Evolutionary conservation across 2,113 vertebrate species (phyloP).

Genomic region (Rhipidura dahli): DNA sequence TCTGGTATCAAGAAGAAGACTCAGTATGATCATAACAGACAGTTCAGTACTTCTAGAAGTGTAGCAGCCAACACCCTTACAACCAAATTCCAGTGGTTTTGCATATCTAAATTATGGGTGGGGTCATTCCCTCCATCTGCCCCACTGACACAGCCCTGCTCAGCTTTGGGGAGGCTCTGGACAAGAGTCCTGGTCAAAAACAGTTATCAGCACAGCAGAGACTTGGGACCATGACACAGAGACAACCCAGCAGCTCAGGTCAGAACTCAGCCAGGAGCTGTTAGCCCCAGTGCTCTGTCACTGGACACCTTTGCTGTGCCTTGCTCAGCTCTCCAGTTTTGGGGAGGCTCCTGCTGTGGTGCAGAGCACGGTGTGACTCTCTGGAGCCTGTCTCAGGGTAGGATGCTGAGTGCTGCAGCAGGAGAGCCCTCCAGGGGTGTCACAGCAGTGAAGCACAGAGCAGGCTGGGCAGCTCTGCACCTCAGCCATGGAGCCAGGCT

Average conservation of each 20-base stretch:
- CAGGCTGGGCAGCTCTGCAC: background rate
- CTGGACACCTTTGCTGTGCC: background rate
- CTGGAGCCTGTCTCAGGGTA: background rate
- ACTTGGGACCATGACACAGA: background rate
- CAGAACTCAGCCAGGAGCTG: background rate
- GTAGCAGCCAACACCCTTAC: background rate
- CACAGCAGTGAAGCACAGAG: background rate
- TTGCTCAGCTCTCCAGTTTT: background rate
- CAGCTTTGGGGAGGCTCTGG: background rate
- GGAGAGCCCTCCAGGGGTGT: background rate
- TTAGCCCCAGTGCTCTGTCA: fast-evolving
- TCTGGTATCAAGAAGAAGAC: background rate
- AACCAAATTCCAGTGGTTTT: background rate
- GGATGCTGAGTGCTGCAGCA: background rate
- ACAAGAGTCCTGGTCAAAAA: background rate
- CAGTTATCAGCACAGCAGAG: background rate
- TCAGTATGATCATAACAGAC: background rate
- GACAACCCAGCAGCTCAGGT: background rate
- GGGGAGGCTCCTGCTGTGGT: background rate
- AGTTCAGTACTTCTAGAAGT: background rate
- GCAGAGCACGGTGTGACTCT: background rate
- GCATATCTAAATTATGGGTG: background rate
- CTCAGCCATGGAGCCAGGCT: background rate
- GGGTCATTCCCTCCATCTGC: background rate
- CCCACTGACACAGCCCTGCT: background rate